phyloP scores from a whole-genome alignment of 2,797 vertebrate genomes.

The Meriones psammophilus region DNA sequence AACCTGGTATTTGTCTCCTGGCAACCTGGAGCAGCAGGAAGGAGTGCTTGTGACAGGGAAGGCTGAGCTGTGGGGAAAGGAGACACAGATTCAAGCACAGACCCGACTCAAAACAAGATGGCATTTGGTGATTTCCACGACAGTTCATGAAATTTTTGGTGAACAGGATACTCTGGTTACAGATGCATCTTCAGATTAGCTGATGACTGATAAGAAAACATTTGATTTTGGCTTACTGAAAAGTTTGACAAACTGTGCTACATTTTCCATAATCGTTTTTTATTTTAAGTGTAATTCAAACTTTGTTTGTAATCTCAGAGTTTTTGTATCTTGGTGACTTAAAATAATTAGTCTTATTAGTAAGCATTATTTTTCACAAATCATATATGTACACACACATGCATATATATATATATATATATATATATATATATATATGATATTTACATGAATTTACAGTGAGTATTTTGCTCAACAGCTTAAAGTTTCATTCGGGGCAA shows the following conservation, averaged over 20 bases:
- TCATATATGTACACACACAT: background rate
- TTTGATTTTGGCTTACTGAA: background rate
- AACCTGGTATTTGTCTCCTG: background rate
- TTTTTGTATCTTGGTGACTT: background rate
- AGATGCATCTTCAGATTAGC: background rate
- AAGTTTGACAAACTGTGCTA: background rate
- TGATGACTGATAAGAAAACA: background rate
- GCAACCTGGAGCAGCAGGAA: background rate
- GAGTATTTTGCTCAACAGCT: background rate
- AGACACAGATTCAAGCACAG: background rate
- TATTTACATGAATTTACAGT: background rate
- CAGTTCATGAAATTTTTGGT: background rate
- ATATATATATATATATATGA: background rate
- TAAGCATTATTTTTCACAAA: background rate
- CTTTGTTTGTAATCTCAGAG: slow-evolving; percentile 4
- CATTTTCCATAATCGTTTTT: background rate
- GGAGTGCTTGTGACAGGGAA: background rate
- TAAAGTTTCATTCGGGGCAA: background rate
- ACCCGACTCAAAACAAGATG: background rate
- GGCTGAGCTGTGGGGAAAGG: background rate
- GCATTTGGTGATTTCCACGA: background rate
- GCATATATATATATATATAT: background rate
- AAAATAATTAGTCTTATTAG: background rate
- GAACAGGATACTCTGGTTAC: background rate
- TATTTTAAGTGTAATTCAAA: background rate